Evolutionary conservation across 1,140 invertebrate genomes (phyloP).

Genomic region (Caenorhabditis inopinata): DNA sequence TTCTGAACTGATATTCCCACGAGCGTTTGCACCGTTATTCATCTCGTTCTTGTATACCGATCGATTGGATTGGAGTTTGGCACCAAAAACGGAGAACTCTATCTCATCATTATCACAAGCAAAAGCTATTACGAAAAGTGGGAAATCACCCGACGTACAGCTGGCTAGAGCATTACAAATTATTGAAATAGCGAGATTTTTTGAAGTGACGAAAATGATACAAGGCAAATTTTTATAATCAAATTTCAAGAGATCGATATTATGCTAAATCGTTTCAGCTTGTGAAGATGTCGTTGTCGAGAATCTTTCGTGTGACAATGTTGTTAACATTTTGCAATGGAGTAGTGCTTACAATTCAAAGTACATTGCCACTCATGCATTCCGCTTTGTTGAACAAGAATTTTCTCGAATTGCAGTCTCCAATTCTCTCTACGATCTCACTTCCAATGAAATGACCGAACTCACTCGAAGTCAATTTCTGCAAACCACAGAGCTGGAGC

Average conservation of each 20-base stretch:
- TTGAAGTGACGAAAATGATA: conserved; percentile 35
- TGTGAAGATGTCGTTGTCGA: conserved; percentile 45
- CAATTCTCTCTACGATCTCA: conserved; percentile 27
- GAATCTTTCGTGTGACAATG: conserved; percentile 11
- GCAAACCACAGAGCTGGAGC: conserved; percentile 44
- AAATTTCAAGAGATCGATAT: not conserved
- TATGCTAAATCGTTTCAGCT: conserved; percentile 15
- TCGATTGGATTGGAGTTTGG: conserved; percentile 37
- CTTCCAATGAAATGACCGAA: conserved; percentile 23
- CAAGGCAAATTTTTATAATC: conserved; percentile 13
- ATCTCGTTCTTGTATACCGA: conserved; percentile 36
- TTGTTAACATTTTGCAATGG: conserved; percentile 29
- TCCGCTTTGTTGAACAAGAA: conserved; percentile 39
- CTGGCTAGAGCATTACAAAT: conserved; percentile 40
- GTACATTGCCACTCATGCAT: conserved; percentile 18
- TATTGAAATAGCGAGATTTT: conserved; percentile 46
- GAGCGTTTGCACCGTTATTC: conserved; percentile 23
- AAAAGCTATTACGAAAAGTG: conserved; percentile 42
- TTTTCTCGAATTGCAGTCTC: conserved; percentile 38
- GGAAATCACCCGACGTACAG: conserved; percentile 28
- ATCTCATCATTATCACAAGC: conserved; percentile 43
- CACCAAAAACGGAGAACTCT: not conserved
- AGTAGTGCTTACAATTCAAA: conserved; percentile 17
- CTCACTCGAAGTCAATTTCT: conserved; percentile 39
- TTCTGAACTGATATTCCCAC: conserved; percentile 13